Evolutionary conservation across 2,113 vertebrate species (phyloP).

Genomic region (Turnix velox): DNA sequence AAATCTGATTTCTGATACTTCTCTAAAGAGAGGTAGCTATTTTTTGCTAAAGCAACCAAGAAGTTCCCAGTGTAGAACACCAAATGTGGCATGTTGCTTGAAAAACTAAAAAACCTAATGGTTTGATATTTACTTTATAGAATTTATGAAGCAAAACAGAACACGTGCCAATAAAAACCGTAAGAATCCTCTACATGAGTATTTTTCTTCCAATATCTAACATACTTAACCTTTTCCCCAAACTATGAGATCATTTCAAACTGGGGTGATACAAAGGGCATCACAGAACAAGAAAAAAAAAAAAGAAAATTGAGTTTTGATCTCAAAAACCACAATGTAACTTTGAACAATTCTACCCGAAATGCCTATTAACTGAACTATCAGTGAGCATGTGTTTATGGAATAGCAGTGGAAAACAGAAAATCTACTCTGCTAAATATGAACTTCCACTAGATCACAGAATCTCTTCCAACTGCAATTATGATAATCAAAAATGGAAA

Average conservation of each 20-base stretch:
- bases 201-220: background rate
- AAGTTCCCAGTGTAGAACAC: background rate
- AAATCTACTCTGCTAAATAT: background rate
- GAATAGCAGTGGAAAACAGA: background rate
- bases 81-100: background rate
- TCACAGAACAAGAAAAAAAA: background rate
- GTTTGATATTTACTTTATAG: background rate
- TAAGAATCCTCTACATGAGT: background rate
- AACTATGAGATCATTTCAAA: background rate
- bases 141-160: background rate
- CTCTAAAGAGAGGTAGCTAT: background rate
- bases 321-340: background rate
- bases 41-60: background rate
- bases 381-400: background rate
- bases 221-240: background rate
- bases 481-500: background rate
- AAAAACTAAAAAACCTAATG: background rate
- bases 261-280: background rate
- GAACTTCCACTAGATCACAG: background rate
- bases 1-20: background rate
- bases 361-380: background rate
- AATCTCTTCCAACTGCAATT: background rate
- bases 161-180: background rate
- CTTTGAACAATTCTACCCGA: background rate
- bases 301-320: background rate